Conservation (phyloP, 2,797 vertebrate genomes). For the Hypotaenidia okinawae region DNA sequence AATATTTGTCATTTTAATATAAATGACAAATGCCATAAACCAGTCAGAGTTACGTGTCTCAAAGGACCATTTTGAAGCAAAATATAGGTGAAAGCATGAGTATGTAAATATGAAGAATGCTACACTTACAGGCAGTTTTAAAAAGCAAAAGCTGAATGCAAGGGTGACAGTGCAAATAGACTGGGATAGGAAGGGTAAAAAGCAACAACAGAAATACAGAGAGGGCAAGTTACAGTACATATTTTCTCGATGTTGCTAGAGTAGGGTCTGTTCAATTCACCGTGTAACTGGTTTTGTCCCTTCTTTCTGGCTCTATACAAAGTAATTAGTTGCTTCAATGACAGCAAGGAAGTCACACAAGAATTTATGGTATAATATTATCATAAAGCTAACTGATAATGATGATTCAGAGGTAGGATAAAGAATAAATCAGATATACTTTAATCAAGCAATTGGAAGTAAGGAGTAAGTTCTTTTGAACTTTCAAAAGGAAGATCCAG, state of each 20-base stretch:
- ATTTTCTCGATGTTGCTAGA: background rate
- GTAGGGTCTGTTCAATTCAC: background rate
- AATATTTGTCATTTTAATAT: background rate
- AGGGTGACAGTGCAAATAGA: background rate
- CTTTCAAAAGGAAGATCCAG: background rate
- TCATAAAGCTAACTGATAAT: background rate
- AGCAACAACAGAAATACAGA: background rate
- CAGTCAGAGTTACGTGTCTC: background rate
- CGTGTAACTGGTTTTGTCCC: background rate
- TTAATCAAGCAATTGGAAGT: conserved; percentile 22
- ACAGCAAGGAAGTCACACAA: background rate
- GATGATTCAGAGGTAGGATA: background rate
- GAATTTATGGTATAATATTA: background rate
- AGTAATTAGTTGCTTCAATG: background rate
- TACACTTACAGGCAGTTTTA: background rate
- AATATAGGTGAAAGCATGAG: background rate
- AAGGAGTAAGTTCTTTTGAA: background rate
- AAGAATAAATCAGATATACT: conserved; percentile 8
- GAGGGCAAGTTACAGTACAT: background rate
- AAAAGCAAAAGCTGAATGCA: background rate
- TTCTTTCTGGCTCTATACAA: background rate
- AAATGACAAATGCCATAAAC: background rate
- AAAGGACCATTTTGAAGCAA: background rate
- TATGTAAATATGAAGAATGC: background rate
- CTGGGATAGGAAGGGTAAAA: background rate